phyloP scores from a whole-genome alignment of 2,797 vertebrate genomes.

The Rhynchonycteris naso region DNA sequence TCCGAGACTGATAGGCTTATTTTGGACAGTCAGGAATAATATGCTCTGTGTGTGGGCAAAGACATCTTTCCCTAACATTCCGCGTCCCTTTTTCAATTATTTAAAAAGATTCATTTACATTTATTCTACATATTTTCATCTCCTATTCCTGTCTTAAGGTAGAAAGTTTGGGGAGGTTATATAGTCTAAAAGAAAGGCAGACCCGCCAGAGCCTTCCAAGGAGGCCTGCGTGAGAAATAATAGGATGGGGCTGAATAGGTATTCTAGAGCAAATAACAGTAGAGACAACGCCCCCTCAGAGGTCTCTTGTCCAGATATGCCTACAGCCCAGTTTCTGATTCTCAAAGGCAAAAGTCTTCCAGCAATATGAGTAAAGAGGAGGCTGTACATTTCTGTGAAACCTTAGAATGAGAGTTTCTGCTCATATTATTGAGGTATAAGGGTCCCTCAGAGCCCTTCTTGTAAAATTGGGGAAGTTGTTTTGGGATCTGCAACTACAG shows the following conservation, averaged over 20 bases:
- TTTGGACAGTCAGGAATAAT: background rate
- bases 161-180: background rate
- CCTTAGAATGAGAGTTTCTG: background rate
- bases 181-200: background rate
- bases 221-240: background rate
- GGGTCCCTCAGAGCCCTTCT: background rate
- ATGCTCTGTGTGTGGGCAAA: background rate
- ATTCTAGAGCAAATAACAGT: background rate
- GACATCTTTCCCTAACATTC: constrained; percentile 9
- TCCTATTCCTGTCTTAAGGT: background rate
- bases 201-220: background rate
- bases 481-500: background rate
- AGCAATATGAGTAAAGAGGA: background rate
- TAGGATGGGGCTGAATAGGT: background rate
- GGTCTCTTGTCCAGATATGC: background rate
- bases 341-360: background rate
- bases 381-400: background rate
- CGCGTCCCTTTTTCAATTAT: constrained; percentile 1
- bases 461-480: constrained; percentile 51
- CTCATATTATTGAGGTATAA: background rate
- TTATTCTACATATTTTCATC: background rate
- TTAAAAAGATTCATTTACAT: constrained; percentile 6
- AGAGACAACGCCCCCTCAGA: background rate
- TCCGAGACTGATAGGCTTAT: background rate
- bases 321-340: background rate